Evolutionary conservation across 2,888 invertebrate genomes (phyloP).

Genomic region (Tortrix viridana): DNA sequence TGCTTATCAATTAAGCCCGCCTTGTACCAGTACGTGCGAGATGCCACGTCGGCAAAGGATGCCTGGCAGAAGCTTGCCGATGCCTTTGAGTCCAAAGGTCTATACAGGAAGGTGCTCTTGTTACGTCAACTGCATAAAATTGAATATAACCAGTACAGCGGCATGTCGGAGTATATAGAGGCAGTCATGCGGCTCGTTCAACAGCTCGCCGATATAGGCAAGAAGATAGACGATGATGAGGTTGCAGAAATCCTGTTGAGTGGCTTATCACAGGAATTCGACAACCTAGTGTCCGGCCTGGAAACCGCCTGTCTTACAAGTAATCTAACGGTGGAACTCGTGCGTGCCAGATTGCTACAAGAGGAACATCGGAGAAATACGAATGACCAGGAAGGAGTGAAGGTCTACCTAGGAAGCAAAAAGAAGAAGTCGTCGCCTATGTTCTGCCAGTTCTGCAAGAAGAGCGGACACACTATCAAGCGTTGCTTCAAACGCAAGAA

Average conservation of each 20-base stretch:
- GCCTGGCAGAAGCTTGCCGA: not conserved
- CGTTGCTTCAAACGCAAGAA: constrained; percentile 7
- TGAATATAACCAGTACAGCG: not conserved
- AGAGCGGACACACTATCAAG: not conserved
- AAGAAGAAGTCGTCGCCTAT: not conserved
- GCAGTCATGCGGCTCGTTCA: not conserved
- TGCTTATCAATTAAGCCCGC: not conserved
- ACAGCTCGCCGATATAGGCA: not conserved
- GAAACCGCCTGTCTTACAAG: not conserved
- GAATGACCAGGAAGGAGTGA: no score
- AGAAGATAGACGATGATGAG: not conserved
- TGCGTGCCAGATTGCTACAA: not conserved
- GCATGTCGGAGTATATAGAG: not conserved
- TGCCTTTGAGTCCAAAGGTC: not conserved
- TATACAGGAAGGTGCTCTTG: not conserved
- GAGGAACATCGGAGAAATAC: not conserved
- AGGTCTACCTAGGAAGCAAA: no score
- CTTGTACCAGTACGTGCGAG: not conserved
- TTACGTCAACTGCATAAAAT: not conserved
- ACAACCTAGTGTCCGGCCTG: not conserved
- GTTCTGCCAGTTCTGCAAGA: not conserved
- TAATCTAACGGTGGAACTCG: not conserved
- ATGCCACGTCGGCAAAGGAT: not conserved
- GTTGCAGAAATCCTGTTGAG: not conserved
- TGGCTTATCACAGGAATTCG: not conserved